phyloP scores from a whole-genome alignment of 2,113 vertebrate genomes.

The Charadrius vociferus region DNA sequence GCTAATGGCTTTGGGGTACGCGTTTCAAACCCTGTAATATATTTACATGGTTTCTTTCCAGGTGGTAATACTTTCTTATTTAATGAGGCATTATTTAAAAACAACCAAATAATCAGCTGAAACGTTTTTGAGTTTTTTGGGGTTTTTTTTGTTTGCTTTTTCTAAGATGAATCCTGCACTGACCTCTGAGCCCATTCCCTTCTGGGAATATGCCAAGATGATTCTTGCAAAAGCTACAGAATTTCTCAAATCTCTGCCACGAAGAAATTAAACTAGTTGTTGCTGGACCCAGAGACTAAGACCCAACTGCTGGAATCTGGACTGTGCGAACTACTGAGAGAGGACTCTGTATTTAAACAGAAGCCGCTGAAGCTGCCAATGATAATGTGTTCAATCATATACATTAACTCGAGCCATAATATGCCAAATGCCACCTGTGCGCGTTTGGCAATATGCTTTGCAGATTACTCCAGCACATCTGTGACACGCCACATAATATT shows the following conservation, averaged over 20 bases:
- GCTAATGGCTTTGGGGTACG: not conserved
- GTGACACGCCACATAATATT: not conserved
- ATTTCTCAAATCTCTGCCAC: slow-evolving; percentile 29
- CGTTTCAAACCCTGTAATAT: not conserved
- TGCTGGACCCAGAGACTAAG: slow-evolving; percentile 5
- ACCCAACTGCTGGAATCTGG: not conserved
- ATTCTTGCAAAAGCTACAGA: slow-evolving; percentile 45
- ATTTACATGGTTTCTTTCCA: not conserved
- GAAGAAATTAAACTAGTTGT: slow-evolving; percentile 7
- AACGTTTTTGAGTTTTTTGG: too few relatives aligned
- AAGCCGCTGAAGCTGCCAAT: slow-evolving; percentile 33
- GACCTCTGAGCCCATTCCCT: slow-evolving; percentile 35
- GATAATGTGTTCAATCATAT: slow-evolving; percentile 36
- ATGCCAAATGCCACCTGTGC: slow-evolving; percentile 27
- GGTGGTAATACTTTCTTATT: not conserved
- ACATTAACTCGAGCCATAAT: not conserved
- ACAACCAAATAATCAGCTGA: not conserved
- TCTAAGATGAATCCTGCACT: not conserved
- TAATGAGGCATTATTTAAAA: not conserved
- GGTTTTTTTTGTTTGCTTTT: not conserved
- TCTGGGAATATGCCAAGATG: not conserved
- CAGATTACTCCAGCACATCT: slow-evolving; percentile 22
- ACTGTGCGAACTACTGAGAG: not conserved
- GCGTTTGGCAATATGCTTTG: slow-evolving; percentile 3
- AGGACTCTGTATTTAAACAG: not conserved